Base-by-base conservation (phyloP, 2,113 vertebrate genomes). In the Oryzias woworae region DNA sequence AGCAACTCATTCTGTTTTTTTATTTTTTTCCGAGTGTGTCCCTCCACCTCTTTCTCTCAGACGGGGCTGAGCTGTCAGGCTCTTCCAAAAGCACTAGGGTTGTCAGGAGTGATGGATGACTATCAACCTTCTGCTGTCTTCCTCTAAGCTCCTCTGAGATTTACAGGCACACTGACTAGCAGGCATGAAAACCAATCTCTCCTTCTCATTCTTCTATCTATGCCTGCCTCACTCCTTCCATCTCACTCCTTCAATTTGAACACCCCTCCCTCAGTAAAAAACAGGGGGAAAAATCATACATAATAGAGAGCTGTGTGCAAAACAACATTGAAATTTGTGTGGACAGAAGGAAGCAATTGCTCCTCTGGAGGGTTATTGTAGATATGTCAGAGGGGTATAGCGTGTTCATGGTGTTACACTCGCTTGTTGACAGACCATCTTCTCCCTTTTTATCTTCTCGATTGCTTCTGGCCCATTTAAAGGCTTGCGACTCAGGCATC, bases 31-130 rank as follows among this genome's bases (percentile, higher is more conserved):
- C 89, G 87, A 89, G 69, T 78, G 43, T 74, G 62, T 16, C 70
- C 41, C 42, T 70, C 53, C 63, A 13, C 57, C 59, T 46, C 47
- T 71, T 53, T 53, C 76, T 77, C 69, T 65, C 66, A 77, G 80
- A 75, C 80, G 90, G 91, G 90, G 90, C 90, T 93, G 89, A 92
- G 93, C 93, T 91, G 93, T 95, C 94, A 95, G 94, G 92, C 93
- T 92, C 92, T 93, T 94, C 92, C 91, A 92, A 8, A 79, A 92
- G 93, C 91, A 92, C 91, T 91, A 90, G 91, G 95, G 94, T 94
- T 96, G 94, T 96, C 95, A 95, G 90, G 88, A 92, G 94, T 96
- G 94, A 96, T 95, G 93, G 95, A 96, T 96, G 94, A 95, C 92
- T 94, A 94, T 96, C 94, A 95, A 93, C 94, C 94, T 95, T 93